Evolutionary conservation across 1,140 invertebrate species (phyloP).

Genomic region (Argopecten irradians): DNA sequence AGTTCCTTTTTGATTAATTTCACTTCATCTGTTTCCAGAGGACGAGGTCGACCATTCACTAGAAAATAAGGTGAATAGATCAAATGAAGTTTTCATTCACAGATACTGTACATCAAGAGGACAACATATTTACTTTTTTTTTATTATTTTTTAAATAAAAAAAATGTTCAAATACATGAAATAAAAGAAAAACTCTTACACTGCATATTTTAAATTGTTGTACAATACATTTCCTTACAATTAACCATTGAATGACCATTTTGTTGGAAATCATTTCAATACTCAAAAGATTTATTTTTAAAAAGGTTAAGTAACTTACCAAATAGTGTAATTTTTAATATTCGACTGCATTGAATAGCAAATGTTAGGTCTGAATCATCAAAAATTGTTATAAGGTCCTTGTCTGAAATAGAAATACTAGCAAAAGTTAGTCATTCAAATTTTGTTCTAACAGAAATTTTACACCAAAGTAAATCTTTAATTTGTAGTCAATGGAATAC

Average conservation of each 20-base stretch:
- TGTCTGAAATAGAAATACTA: conserved; percentile 80
- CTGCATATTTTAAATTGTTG: too few species aligned
- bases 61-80: conserved; percentile 38
- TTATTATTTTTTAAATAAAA: too few species aligned
- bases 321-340: conserved; percentile 83
- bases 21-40: conserved; percentile 74
- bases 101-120: not conserved
- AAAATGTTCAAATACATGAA: too few species aligned
- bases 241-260: too few species aligned
- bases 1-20: conserved; percentile 80
- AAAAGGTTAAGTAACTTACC: conserved; percentile 71
- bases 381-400: conserved; percentile 86
- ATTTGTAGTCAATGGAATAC: too few species aligned
- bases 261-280: too few species aligned
- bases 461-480: too few species aligned
- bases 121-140: not conserved
- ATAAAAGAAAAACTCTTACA: too few species aligned
- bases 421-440: too few species aligned
- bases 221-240: too few species aligned
- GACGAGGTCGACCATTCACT: conserved; percentile 73
- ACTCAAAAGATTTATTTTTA: too few species aligned
- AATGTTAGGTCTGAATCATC: conserved; percentile 86
- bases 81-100: not conserved
- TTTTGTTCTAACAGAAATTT: too few species aligned
- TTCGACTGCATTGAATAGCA: conserved; percentile 85